A percentile compares a stretch with the other conserved stretches of the same genome.
Evolutionary conservation across 1,140 invertebrate genomes (phyloP).

Genomic region (Thaumatotibia leucotreta): DNA sequence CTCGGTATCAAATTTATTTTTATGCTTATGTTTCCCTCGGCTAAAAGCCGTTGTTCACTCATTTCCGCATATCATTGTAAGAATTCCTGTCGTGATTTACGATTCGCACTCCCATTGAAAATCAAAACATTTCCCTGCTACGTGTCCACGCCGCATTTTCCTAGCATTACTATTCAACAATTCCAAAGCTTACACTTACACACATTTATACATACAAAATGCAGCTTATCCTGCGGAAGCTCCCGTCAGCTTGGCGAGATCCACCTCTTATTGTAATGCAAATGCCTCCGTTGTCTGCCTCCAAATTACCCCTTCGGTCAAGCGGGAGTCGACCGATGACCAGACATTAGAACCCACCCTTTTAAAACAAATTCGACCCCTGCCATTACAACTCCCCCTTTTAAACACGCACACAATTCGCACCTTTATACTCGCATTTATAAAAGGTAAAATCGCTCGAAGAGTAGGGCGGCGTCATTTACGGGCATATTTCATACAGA

Average conservation of each 20-base stretch:
- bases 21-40: too few species aligned
- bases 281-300: conserved; percentile 71
- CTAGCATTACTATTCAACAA: conserved; percentile 43
- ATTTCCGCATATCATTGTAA: not conserved
- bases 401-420: conserved; percentile 25
- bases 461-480: conserved; percentile 17
- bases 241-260: conserved; percentile 41
- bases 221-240: conserved; percentile 57
- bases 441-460: conserved; percentile 15
- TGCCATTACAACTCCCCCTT: conserved; percentile 8
- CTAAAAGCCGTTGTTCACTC: not conserved
- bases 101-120: not conserved
- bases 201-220: conserved; percentile 46
- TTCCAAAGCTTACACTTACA: conserved; percentile 34
- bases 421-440: conserved; percentile 34
- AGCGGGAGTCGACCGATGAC: conserved; percentile 55
- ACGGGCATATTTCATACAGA: conserved; percentile 59
- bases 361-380: conserved; percentile 57
- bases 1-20: too few species aligned
- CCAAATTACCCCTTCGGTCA: conserved; percentile 71
- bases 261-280: conserved; percentile 69
- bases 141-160: not conserved
- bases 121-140: conserved; percentile 7
- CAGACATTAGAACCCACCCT: conserved; percentile 64
- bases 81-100: not conserved